phyloP scores from a whole-genome alignment of 2,797 vertebrate genomes.

The Hirundo rustica region DNA sequence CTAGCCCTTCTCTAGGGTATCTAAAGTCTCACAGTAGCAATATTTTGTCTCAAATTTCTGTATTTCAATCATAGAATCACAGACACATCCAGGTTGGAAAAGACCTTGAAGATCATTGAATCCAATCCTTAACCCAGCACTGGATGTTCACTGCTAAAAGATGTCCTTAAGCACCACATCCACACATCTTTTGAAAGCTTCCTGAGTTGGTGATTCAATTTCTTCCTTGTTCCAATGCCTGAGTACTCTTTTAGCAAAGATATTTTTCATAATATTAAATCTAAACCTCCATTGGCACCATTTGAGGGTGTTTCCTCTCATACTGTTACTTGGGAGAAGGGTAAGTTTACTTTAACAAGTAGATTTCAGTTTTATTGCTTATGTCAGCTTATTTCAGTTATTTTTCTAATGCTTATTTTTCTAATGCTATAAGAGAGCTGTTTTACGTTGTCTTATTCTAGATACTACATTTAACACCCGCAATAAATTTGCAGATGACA shows the following conservation, averaged over 20 bases:
- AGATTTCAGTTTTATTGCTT: neutral
- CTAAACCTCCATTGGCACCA: neutral
- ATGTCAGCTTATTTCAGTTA: neutral
- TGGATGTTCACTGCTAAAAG: neutral
- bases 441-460: neutral
- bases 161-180: neutral
- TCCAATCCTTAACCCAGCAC: neutral
- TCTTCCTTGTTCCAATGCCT: neutral
- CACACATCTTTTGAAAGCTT: neutral
- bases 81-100: neutral
- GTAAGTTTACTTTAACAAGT: neutral
- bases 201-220: neutral
- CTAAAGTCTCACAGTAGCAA: neutral
- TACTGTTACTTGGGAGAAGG: neutral
- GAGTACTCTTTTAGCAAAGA: neutral
- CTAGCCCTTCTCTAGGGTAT: neutral
- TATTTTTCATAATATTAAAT: neutral
- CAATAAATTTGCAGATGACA: neutral
- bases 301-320: neutral
- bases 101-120: fast-evolving
- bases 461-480: neutral
- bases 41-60: neutral
- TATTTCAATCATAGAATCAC: neutral
- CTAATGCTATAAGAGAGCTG: neutral
- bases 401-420: neutral